Percentiles rank a stretch among this genome's conserved stretches.
phyloP scores from a whole-genome alignment of 1,140 invertebrate species.

The Macrobrachium nipponense region DNA sequence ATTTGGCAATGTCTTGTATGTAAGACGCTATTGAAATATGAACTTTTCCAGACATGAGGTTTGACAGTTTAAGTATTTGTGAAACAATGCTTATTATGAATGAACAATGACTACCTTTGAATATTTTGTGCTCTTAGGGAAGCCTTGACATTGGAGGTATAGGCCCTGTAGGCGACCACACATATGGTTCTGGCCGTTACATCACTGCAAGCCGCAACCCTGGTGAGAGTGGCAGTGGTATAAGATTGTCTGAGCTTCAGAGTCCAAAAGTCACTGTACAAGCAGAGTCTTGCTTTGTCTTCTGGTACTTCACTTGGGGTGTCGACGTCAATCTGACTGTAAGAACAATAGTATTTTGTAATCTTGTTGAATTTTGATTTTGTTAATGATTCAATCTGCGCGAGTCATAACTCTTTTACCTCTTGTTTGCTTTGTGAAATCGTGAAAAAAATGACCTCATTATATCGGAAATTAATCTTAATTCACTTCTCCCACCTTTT shows the following conservation, averaged over 20 bases:
- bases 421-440: too few relatives aligned
- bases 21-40: not conserved
- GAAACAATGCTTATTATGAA: not conserved
- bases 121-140: conserved; percentile 7
- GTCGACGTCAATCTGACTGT: conserved; percentile 18
- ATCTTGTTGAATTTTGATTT: not conserved
- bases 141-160: conserved; percentile 26
- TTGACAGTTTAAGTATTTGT: not conserved
- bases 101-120: not conserved
- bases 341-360: not conserved
- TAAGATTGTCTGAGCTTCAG: conserved; percentile 3
- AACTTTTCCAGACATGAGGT: too few relatives aligned
- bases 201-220: not conserved
- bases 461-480: not conserved
- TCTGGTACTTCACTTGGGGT: conserved; percentile 54
- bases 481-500: not conserved
- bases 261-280: conserved; percentile 11
- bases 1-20: not conserved
- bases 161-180: conserved; percentile 46
- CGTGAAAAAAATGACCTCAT: too few relatives aligned
- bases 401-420: too few relatives aligned
- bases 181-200: conserved; percentile 30
- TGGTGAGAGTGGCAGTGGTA: not conserved
- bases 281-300: conserved; percentile 32
- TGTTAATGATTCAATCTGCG: too few relatives aligned